These are phyloP conservation scores for Dromas ardeola DNA, from an alignment of 2,113 vertebrate species.

Conservation along the genomic window DNA sequence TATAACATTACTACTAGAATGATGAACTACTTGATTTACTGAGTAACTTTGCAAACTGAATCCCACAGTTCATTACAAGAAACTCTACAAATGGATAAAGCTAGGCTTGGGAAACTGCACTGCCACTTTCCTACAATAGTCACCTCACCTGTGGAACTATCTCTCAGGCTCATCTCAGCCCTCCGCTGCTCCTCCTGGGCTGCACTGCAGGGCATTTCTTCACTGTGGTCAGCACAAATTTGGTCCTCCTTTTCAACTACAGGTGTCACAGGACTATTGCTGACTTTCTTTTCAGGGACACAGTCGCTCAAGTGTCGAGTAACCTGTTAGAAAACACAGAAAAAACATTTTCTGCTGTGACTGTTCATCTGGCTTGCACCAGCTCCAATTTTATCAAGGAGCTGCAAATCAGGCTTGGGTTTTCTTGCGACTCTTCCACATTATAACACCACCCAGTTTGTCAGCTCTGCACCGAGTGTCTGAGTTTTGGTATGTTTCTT, in stretches of 20 bases:
- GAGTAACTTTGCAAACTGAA: background rate
- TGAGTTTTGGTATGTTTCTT: background rate
- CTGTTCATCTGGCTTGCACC: background rate
- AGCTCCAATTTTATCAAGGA: background rate
- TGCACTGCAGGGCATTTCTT: background rate
- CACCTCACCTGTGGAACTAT: background rate
- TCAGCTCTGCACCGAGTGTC: background rate
- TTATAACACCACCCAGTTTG: background rate
- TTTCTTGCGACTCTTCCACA: background rate
- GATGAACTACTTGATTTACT: background rate
- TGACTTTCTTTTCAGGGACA: background rate
- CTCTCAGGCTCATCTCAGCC: too few relatives aligned
- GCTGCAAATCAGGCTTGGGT: background rate
- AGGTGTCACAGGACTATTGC: background rate
- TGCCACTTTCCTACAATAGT: accelerated
- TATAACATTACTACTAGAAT: background rate
- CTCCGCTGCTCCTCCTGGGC: background rate
- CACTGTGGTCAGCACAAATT: background rate
- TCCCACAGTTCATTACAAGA: background rate
- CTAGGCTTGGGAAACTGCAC: background rate
- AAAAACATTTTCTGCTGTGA: background rate
- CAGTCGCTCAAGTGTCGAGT: background rate
- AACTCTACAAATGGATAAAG: background rate
- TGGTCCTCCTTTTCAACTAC: background rate
- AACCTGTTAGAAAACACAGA: background rate